Percentiles rank a stretch among this genome's conserved stretches.
phyloP scores from a whole-genome alignment of 2,797 vertebrate species.

The Melanotaenia boesemani region DNA sequence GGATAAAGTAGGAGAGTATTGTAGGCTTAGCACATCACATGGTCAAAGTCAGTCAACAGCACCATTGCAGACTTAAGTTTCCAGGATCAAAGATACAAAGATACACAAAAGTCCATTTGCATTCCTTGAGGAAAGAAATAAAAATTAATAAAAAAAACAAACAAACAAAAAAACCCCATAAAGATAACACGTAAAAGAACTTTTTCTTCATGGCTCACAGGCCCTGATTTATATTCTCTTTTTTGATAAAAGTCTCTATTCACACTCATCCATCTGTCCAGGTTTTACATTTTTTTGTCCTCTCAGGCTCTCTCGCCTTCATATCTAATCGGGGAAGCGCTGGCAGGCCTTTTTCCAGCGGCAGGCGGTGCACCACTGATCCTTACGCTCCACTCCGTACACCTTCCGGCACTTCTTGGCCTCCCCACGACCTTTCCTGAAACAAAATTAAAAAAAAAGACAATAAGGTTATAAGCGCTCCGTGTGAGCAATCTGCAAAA shows the following conservation, averaged over 20 bases:
- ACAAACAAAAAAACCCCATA: slow-evolving; percentile 12
- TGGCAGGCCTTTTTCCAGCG: slow-evolving; percentile 96
- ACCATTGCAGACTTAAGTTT: slow-evolving; percentile 68
- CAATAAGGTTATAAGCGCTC: background rate
- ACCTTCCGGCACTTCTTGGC: slow-evolving; percentile 94
- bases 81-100: slow-evolving; percentile 68
- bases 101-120: slow-evolving; percentile 66
- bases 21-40: slow-evolving; percentile 74
- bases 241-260: slow-evolving; percentile 70
- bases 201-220: slow-evolving; percentile 45
- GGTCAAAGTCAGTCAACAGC: slow-evolving; percentile 74
- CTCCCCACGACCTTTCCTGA: slow-evolving; percentile 90
- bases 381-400: slow-evolving; percentile 91
- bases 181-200: slow-evolving; percentile 60
- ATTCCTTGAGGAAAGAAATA: slow-evolving; percentile 58
- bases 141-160: slow-evolving; percentile 54
- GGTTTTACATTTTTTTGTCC: slow-evolving; percentile 16
- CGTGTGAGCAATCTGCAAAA: background rate
- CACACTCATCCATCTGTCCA: slow-evolving; percentile 39
- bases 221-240: slow-evolving; percentile 60
- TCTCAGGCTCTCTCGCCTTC: slow-evolving; percentile 47
- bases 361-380: slow-evolving; percentile 94
- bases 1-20: slow-evolving; percentile 63
- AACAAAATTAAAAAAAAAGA: background rate
- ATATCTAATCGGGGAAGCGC: slow-evolving; percentile 88